Evolutionary conservation across 2,888 invertebrate genomes (phyloP).

Genomic region (Drosophila rellima): DNA sequence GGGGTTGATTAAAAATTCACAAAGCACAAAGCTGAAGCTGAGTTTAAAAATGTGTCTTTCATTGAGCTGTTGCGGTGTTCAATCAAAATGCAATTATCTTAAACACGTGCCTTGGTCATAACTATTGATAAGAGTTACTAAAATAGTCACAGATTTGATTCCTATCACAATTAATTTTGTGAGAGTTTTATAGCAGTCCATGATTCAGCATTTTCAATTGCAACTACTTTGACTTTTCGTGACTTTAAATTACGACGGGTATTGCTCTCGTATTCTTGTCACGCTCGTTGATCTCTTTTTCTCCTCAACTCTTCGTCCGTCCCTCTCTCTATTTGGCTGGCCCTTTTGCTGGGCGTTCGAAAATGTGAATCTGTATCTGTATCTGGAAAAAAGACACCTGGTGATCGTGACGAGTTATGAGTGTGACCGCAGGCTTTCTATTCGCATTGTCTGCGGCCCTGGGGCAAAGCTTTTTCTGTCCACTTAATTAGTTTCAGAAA

Average conservation of each 20-base stretch:
- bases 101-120: constrained; percentile 59
- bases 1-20: constrained; percentile 45
- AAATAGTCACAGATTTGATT: constrained; percentile 14
- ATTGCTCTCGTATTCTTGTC: constrained; percentile 57
- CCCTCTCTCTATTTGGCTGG: constrained; percentile 3
- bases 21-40: constrained; percentile 7
- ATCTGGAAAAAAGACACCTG: constrained; percentile 41
- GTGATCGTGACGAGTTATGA: constrained; percentile 56
- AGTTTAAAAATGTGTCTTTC: constrained; percentile 23
- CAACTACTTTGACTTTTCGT: constrained; percentile 51
- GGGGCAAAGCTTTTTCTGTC: constrained; percentile 35
- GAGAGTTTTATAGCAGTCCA: constrained; percentile 50
- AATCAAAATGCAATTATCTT: constrained; percentile 65
- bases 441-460: constrained; percentile 54
- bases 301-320: not conserved
- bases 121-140: constrained; percentile 2
- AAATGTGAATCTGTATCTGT: constrained; percentile 14
- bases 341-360: constrained; percentile 40
- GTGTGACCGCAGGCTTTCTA: constrained; percentile 73
- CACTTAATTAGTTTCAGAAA: constrained; percentile 71
- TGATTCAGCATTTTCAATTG: constrained; percentile 66
- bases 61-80: constrained; percentile 34
- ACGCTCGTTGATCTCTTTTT: constrained; percentile 56
- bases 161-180: constrained; percentile 21
- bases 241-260: constrained; percentile 26